Evolutionary conservation across 92 coral and sea anemone species (phyloP).

Genomic region (Hydrozoanthus gracilis): DNA sequence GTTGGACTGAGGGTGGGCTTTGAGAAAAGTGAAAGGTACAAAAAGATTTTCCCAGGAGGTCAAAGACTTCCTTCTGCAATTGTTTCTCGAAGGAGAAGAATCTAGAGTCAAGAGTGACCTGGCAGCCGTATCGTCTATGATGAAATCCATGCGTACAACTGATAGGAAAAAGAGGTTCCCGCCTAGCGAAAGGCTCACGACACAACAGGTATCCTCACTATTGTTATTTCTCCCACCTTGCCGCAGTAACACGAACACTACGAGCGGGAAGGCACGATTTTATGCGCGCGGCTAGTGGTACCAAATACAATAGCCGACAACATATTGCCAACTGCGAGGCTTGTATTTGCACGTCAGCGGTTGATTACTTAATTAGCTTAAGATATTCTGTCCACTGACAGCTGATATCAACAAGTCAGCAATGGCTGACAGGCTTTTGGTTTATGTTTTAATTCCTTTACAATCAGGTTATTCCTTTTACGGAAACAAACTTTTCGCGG

Average conservation of each 20-base stretch:
- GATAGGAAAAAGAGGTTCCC: slow-evolving; percentile 1
- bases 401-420: no score
- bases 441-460: no score
- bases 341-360: no score
- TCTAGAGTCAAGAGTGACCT: slow-evolving; percentile 1
- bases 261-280: no score
- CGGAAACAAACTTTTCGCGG: no score
- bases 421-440: no score
- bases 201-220: not conserved
- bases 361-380: no score
- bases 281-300: no score
- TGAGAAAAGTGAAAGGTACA: not conserved
- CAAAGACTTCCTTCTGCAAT: not conserved
- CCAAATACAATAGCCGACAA: no score
- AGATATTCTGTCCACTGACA: no score
- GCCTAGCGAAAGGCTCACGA: not conserved
- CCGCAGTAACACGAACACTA: not conserved
- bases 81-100: slow-evolving; percentile 12
- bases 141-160: not conserved
- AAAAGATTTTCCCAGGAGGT: not conserved
- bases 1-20: not conserved
- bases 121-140: not conserved
- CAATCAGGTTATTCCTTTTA: no score
- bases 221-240: slow-evolving; percentile 1
- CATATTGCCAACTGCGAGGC: no score